These are phyloP conservation scores for Aspidoscelis tigris DNA, from an alignment of 2,113 vertebrate species.

Conservation along the genomic window DNA sequence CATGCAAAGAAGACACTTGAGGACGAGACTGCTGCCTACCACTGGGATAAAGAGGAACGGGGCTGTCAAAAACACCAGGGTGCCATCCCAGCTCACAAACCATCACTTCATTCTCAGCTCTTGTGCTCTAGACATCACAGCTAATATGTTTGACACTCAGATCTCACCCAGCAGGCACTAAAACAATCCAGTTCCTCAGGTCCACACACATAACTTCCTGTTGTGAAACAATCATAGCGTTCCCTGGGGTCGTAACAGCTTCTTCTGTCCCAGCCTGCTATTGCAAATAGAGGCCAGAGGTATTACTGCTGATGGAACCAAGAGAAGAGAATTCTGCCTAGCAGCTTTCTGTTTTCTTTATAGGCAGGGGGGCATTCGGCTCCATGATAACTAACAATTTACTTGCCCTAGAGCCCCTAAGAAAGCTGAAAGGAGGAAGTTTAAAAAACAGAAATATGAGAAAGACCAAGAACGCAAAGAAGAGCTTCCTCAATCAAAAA, in stretches of 20 bases:
- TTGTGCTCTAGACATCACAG: slow-evolving; percentile 69
- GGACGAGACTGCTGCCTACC: slow-evolving; percentile 70
- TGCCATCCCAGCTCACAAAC: slow-evolving; percentile 54
- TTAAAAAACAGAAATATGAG: neutral
- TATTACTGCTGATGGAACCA: slow-evolving; percentile 10
- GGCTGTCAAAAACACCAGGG: slow-evolving; percentile 64
- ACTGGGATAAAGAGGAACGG: slow-evolving; percentile 54
- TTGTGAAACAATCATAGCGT: slow-evolving; percentile 61
- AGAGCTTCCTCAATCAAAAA: neutral
- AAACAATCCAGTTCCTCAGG: slow-evolving; percentile 75
- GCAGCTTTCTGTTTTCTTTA: neutral
- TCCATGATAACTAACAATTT: neutral
- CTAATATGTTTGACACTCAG: slow-evolving; percentile 72
- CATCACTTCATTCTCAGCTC: slow-evolving; percentile 68
- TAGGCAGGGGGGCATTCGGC: neutral
- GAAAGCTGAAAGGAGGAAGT: neutral
- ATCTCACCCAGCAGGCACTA: slow-evolving; percentile 71
- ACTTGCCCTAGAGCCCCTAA: neutral
- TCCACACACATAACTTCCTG: slow-evolving; percentile 74
- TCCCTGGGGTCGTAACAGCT: slow-evolving; percentile 47
- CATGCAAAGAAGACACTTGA: slow-evolving; percentile 76
- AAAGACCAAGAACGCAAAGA: neutral
- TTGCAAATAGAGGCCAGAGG: slow-evolving; percentile 41
- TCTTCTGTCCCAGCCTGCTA: slow-evolving; percentile 16
- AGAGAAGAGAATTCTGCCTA: neutral